These are phyloP conservation scores for Eupelmus urozonus DNA, from an alignment of 2,888 invertebrate species.

Conservation along the genomic window DNA sequence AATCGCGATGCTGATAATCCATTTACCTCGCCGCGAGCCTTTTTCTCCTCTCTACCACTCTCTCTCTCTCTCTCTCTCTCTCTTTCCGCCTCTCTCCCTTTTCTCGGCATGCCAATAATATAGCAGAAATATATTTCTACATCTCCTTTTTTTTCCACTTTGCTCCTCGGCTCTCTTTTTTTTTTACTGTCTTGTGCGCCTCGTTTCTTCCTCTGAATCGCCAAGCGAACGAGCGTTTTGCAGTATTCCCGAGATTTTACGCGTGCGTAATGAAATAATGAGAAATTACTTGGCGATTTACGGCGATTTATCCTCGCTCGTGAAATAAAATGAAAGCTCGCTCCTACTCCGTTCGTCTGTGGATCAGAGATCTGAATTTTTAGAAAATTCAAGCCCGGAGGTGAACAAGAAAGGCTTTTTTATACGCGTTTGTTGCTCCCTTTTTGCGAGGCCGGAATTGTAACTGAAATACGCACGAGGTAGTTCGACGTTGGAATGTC, in stretches of 20 bases:
- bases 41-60: not conserved
- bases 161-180: not conserved
- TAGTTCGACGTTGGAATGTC: no score
- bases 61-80: not conserved
- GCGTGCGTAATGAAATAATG: slow-evolving; percentile 38
- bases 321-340: slow-evolving; percentile 17
- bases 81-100: no score
- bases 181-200: not conserved
- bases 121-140: slow-evolving; percentile 18
- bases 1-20: slow-evolving; percentile 63
- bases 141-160: not conserved
- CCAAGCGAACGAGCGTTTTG: slow-evolving; percentile 24
- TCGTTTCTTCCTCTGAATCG: slow-evolving; percentile 32
- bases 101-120: not conserved
- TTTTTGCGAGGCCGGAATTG: no score
- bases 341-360: not conserved
- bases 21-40: slow-evolving; percentile 55
- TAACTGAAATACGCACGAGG: no score
- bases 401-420: not conserved
- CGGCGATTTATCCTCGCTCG: slow-evolving; percentile 27
- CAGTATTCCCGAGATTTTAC: slow-evolving; percentile 26
- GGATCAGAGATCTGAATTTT: not conserved
- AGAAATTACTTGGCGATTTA: slow-evolving; percentile 41
- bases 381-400: not conserved
- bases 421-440: no score